phyloP scores from a whole-genome alignment of 2,888 invertebrate genomes.

The Tachystola acroxantha region DNA sequence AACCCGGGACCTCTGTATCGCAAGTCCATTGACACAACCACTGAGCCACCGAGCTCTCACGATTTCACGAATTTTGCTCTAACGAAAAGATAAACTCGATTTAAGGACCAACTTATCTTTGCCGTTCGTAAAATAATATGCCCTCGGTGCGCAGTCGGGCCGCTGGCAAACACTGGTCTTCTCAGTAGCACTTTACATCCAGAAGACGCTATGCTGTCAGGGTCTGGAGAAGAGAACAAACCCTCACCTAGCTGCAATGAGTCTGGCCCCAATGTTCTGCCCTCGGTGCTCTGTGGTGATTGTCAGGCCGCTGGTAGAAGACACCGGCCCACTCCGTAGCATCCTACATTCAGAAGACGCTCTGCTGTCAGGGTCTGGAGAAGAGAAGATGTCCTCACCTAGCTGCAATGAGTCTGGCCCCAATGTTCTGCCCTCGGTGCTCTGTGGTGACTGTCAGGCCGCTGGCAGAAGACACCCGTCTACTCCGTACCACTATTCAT shows the following conservation, averaged over 20 bases:
- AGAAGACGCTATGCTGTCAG: constrained; percentile 40
- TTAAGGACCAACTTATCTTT: no score
- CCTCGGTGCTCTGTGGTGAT: constrained; percentile 53
- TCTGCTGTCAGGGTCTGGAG: constrained; percentile 44
- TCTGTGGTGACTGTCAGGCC: constrained; percentile 56
- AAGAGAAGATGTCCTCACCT: constrained; percentile 49
- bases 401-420: constrained; percentile 49
- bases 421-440: constrained; percentile 65
- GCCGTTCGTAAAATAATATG: no score
- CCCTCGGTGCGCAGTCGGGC: constrained; percentile 47
- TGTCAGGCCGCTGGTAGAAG: constrained; percentile 60
- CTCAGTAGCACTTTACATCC: constrained; percentile 44
- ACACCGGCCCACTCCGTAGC: constrained; percentile 48
- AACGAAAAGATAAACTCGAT: no score
- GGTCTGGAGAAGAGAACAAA: constrained; percentile 40
- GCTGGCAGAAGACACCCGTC: constrained; percentile 10
- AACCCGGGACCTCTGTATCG: no score
- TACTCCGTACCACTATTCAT: no score
- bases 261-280: constrained; percentile 60
- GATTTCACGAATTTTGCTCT: no score
- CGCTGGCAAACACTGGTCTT: constrained; percentile 53
- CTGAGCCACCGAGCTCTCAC: no score
- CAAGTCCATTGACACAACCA: no score
- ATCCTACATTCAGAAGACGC: constrained; percentile 38
- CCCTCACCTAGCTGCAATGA: constrained; percentile 52